phyloP scores from a whole-genome alignment of 1,140 invertebrate species.

The Zaprionus nigranus region DNA sequence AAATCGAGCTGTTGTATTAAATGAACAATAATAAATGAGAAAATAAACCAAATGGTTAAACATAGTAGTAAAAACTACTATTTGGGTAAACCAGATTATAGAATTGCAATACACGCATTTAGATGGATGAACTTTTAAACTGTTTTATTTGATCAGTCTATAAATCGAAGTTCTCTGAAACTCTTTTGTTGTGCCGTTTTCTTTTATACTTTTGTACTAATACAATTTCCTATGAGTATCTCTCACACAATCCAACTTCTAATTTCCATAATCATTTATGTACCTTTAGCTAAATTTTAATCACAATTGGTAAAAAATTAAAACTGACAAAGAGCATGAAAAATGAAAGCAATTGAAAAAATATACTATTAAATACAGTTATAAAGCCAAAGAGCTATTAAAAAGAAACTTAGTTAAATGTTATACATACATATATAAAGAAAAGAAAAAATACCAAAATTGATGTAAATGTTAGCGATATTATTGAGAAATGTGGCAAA shows the following conservation, averaged over 20 bases:
- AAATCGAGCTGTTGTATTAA: constrained; percentile 77
- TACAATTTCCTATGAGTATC: constrained; percentile 31
- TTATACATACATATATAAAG: constrained; percentile 77
- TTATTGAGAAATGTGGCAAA: constrained; percentile 81
- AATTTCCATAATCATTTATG: constrained; percentile 50
- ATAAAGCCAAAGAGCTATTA: constrained; percentile 71
- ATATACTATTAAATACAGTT: constrained; percentile 62
- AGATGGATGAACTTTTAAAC: constrained; percentile 1
- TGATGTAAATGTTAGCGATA: constrained; percentile 84
- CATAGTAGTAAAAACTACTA: not conserved
- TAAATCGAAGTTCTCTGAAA: constrained; percentile 19
- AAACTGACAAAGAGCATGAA: constrained; percentile 53
- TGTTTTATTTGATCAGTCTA: constrained; percentile 19
- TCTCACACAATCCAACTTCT: constrained; percentile 37
- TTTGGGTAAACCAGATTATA: constrained; percentile 14
- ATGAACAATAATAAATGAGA: constrained; percentile 72
- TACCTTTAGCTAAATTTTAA: constrained; percentile 67
- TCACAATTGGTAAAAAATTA: constrained; percentile 56
- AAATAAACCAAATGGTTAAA: constrained; percentile 48
- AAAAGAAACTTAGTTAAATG: constrained; percentile 82
- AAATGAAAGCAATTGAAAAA: constrained; percentile 57
- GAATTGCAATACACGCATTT: not conserved
- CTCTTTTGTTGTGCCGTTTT: constrained; percentile 58
- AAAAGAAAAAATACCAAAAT: constrained; percentile 46
- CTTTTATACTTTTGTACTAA: constrained; percentile 82